Conservation (phyloP, 2,797 vertebrate genomes). For the Poeciliopsis paucimaculata region DNA sequence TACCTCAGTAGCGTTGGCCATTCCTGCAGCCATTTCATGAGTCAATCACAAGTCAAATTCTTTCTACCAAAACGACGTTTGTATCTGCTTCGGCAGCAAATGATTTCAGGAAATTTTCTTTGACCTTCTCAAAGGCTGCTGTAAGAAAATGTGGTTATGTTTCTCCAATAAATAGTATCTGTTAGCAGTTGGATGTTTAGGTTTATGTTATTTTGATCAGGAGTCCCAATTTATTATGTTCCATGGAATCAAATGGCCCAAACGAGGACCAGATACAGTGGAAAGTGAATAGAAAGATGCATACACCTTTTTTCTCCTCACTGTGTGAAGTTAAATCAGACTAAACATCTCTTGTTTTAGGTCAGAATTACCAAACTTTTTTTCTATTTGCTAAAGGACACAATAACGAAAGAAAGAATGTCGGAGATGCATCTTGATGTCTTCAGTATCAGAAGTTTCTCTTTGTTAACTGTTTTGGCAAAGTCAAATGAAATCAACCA, state of each 20-base stretch:
- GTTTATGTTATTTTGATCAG: not conserved
- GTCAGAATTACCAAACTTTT: not conserved
- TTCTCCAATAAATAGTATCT: not conserved
- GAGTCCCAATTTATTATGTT: not conserved
- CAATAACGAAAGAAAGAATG: not conserved
- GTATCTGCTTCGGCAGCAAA: not conserved
- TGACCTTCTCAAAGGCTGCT: not conserved
- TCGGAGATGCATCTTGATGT: not conserved
- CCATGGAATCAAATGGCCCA: not conserved
- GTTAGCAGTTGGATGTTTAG: not conserved
- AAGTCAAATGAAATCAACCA: not conserved
- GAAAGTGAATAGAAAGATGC: not conserved
- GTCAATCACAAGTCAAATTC: not conserved
- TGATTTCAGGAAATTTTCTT: not conserved
- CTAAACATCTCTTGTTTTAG: not conserved
- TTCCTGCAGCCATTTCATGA: not conserved
- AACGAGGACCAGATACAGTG: not conserved
- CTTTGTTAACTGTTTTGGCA: not conserved
- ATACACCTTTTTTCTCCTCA: not conserved
- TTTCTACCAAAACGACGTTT: not conserved
- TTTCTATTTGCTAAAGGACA: not conserved
- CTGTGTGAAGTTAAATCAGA: not conserved
- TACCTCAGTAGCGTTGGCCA: too few relatives aligned
- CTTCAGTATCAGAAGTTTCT: not conserved
- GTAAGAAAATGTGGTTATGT: not conserved